Base-by-base conservation (phyloP, 64 coral and sea anemone species). In the Actinia tenebrosa region DNA sequence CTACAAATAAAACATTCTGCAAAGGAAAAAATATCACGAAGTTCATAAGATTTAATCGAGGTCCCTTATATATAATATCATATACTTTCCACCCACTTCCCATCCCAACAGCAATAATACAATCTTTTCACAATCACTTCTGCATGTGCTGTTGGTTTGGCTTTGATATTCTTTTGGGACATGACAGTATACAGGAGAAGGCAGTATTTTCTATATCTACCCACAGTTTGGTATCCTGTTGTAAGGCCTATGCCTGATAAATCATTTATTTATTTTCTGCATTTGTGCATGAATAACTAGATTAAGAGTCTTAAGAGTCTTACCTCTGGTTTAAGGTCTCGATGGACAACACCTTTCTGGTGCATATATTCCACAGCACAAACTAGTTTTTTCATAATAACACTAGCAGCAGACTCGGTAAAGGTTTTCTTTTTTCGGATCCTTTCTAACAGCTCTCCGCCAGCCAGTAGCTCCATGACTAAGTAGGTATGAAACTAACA, bases 311-410 rank as follows among this genome's bases (percentile, higher is more conserved):
- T 47, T n/a, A n/a, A n/a, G n/a, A n/a, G 46, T 47, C 46, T 47
- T 47, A 99, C 97, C 97, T 99, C 97, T 63, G 97, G 97, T 88
- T 99, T 99, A 58, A 99, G 86, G 72, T 99, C 97, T 86, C 97
- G 52, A 86, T 99, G 97, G 45, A 99, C 97, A 22, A 99, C 97
- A 50, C 97, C 97, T 68, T 90, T 89, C 5, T 91, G 80, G 60
- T 99, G 97, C 97, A 99, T 95, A 42, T 87, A 99, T 43, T 91
- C 93, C 81, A 99, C 93, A 86, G 97, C 97, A 23, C 89, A 93
- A 17, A 92, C 93, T 81, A 95, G 79, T 82, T 95, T 95, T 83
- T 89, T 90, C 61, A 99, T 95, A 17, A 99, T 90, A 46, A 93
- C 83, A 91, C 97, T 99, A 61, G 97, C 97, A 79, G 94, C 93